A percentile compares a stretch with the other conserved stretches of the same genome.
Evolutionary conservation across 2,113 vertebrate genomes (phyloP).

Genomic region (Phodopus roborovskii): DNA sequence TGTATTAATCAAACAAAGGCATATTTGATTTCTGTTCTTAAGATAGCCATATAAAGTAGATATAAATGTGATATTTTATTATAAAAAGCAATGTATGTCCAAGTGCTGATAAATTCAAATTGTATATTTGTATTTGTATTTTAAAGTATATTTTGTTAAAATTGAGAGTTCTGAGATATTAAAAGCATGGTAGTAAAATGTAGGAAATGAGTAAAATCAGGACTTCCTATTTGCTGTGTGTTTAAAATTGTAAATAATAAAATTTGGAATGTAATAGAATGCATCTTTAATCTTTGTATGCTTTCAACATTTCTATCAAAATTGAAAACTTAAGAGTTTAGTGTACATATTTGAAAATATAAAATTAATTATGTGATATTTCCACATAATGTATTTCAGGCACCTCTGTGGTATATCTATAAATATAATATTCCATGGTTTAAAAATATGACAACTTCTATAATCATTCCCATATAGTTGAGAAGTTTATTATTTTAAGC

Average conservation of each 20-base stretch:
- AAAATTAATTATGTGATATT: neutral
- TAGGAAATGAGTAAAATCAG: neutral
- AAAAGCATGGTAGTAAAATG: neutral
- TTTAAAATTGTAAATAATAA: constrained; percentile 50
- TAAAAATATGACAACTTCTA: neutral
- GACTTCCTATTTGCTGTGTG: constrained; percentile 22
- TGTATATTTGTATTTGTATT: too few relatives aligned
- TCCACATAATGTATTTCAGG: neutral
- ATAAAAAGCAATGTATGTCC: constrained; percentile 10
- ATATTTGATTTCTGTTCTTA: constrained; percentile 1
- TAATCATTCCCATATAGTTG: neutral
- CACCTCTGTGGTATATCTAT: constrained; percentile 26
- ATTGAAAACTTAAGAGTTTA: neutral
- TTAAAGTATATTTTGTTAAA: constrained; percentile 51
- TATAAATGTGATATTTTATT: constrained; percentile 45
- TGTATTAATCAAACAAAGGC: neutral
- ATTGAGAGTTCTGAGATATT: neutral
- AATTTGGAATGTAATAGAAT: constrained; percentile 1
- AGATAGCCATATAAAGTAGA: constrained; percentile 22
- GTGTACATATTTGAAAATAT: neutral
- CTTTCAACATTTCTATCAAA: constrained; percentile 38
- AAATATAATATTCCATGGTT: neutral
- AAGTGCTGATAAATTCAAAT: constrained; percentile 37
- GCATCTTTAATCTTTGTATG: neutral
- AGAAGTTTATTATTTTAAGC: constrained; percentile 2